Conservation (phyloP, 2,888 invertebrate genomes). For the Coelogynopora nodosa region DNA sequence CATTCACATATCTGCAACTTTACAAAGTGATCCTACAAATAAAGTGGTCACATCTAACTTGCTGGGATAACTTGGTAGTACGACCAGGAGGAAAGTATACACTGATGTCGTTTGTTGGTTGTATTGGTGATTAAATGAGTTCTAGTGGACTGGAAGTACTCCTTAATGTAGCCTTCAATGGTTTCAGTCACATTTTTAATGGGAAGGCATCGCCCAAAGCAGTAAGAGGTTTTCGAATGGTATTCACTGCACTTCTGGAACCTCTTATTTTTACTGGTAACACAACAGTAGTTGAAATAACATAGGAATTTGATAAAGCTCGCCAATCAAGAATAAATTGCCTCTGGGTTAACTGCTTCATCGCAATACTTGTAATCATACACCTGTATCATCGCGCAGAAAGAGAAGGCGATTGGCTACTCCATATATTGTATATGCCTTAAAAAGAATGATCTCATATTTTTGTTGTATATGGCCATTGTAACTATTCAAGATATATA, state of each 20-base stretch:
- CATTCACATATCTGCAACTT: conserved; percentile 29
- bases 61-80: conserved; percentile 36
- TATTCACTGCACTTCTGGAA: conserved; percentile 25
- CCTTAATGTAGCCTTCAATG: conserved; percentile 35
- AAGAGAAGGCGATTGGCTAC: conserved; percentile 43
- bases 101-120: conserved; percentile 39
- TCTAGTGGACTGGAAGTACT: conserved; percentile 40
- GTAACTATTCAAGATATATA: too few relatives aligned
- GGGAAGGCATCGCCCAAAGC: conserved; percentile 44
- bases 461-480: too few relatives aligned
- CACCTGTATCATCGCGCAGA: conserved; percentile 34
- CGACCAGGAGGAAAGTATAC: conserved; percentile 36
- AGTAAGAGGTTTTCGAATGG: conserved; percentile 42
- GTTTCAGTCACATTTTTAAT: conserved; percentile 39
- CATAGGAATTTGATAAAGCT: conserved; percentile 29
- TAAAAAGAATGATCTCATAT: conserved; percentile 45
- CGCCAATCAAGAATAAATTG: conserved; percentile 15
- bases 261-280: too few relatives aligned
- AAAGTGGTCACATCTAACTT: conserved; percentile 40
- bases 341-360: conserved; percentile 37
- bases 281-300: background rate
- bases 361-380: conserved; percentile 9
- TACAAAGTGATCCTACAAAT: conserved; percentile 44
- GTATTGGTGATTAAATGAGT: conserved; percentile 43
- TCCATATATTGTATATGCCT: conserved; percentile 34